These are phyloP conservation scores for Tinamus major DNA, from an alignment of 2,797 vertebrate genomes.

Conservation along the genomic window DNA sequence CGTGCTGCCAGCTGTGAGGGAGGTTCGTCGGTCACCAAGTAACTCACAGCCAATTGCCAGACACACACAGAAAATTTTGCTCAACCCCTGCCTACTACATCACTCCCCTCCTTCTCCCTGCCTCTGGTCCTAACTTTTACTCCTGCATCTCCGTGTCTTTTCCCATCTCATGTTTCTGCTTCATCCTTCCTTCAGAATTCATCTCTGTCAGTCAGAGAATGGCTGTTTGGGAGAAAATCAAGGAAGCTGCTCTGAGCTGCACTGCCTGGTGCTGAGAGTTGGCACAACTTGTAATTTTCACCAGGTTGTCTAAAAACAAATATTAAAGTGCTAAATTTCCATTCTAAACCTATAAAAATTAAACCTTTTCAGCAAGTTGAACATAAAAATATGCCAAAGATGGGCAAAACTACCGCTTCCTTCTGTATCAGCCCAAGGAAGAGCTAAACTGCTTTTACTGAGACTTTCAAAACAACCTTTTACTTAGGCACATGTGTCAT, in stretches of 20 bases:
- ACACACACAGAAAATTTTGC: background rate
- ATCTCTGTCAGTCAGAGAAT: background rate
- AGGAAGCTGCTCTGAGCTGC: background rate
- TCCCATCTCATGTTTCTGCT: background rate
- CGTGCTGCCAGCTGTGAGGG: background rate
- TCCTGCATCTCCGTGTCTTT: background rate
- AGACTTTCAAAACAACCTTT: constrained; percentile 7
- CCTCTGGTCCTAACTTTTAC: background rate
- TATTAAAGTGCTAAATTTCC: background rate
- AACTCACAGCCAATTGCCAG: background rate
- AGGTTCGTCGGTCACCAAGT: background rate
- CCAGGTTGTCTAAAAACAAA: background rate
- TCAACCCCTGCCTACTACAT: background rate
- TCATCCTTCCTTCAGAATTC: background rate
- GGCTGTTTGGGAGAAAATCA: background rate
- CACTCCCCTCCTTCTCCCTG: background rate
- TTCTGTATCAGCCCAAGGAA: background rate
- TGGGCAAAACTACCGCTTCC: background rate
- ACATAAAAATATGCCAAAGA: background rate
- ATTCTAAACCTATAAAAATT: background rate
- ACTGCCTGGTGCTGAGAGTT: background rate
- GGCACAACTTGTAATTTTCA: background rate
- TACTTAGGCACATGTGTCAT: background rate
- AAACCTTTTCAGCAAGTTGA: background rate
- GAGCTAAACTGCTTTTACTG: background rate